Evolutionary conservation across 2,888 invertebrate species (phyloP), one percentile per base, ranked within the genome.

Genomic region (Philereme vetulata): DNA sequence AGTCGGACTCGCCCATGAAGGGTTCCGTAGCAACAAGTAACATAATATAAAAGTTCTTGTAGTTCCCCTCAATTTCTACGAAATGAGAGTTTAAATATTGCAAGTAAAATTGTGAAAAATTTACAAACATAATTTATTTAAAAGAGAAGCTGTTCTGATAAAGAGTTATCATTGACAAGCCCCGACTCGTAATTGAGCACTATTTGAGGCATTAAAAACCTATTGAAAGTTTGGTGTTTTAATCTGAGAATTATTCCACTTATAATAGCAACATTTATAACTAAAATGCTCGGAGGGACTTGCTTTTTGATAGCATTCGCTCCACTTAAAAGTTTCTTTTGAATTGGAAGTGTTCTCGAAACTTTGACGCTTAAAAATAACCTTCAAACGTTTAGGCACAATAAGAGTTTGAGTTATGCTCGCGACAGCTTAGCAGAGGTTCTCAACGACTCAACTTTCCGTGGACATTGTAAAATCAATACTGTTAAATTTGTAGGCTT

Each of bases 311-410:
- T 62, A 60, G 59, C 55, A 38, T 50, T 60, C 58, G 50, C 58
- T 50, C 65, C 59, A 63, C 65, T 67, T 64, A 54, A 62, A 65
- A 67, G 60, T 67, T 63, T 63, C 56, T 54, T 57, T 52, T 48
- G 58, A 54, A 59, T 56, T 49, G 51, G 51, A 65, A 58, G 52
- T 53, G 52, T 62, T 63, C 52, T 50, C 11, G 51, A 64, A 64
- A 65, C 53, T 67, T 67, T 40, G 52, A 64, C 61, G 58, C 60
- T 65, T 63, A 60, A 50, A 64, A 52, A 57, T 63, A 67, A 67
- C 59, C 63, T 67, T 61, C 53, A 56, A 66, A 62, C 46, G 51
- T 52, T 57, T 47, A 10, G 59, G 51, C 32, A 60, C 56, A 47
- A 54, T 49, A 36, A 48, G 43, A 36, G 51, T 48, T 58, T 49